Base-by-base conservation (phyloP, 2,888 invertebrate genomes). In the Tineola bisselliella region DNA sequence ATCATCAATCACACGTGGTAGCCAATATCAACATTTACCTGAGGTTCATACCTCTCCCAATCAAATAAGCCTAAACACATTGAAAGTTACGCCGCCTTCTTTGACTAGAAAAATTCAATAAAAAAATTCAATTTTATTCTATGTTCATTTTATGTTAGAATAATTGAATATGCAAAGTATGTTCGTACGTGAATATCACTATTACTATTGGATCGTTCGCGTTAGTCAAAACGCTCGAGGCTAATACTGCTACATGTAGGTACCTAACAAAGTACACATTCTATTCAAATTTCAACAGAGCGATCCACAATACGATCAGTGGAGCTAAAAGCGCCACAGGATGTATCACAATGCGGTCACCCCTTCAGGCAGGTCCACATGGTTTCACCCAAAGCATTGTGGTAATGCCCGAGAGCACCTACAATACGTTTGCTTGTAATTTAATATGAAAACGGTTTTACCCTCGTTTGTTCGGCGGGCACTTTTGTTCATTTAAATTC, bases 401-500 rank as follows among this genome's bases (percentile, higher is more conserved):
- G 38, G 38, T 38, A 38, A 38, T 38, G 38, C 38, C 48, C 48
- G 12, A 48, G 8, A 48, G 48, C 48, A 48, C 13, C 48, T 17
- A 38, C 38, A 38, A 38, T 13, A 48, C 15, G 48, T 48, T 25
- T 54, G 54, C 19, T 54, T 25, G 54, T 54, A 54, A 54, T 54
- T 25, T 54, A 54, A 54, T 54, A 54, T 54, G 54, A 54, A 54
- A 54, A 54, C 25, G 19, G 54, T 54, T 48, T 54, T 54, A 54
- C 19, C 54, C 12, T 54, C 54, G 54, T 25, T 25, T 54, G 54
- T 1, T 54, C 17, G 13, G 3, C 18, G 25, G 25, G 18, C 18
- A 10, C 54, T 54, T 54, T 54, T 54, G 54, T 54, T 54, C 10
- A 10, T 48, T 48, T 13, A 48, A 48, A 17, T 48, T 17, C 15